Evolutionary conservation across 2,888 invertebrate species (phyloP), one percentile per base, ranked within the genome.

Genomic region (Amiota communis): DNA sequence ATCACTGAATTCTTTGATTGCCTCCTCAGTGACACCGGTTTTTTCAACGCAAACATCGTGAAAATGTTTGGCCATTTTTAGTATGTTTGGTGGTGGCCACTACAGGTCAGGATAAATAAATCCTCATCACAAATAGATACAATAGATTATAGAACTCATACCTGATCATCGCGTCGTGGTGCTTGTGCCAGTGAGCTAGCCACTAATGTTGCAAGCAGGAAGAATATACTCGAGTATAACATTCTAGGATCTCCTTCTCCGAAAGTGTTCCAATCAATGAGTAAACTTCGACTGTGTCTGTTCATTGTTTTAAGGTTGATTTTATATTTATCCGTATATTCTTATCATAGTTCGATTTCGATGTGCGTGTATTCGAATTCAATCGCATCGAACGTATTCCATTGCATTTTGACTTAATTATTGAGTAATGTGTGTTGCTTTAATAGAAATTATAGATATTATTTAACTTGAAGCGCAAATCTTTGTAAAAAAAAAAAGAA

Each of bases 1-100:
- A 71, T 88, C 87, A 74, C 89, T 88, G 65, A 89, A 89, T 74
- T 88, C 86, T 77, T 87, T 87, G 71, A 89, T 89, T 68, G 88
- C 84, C 72, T 83, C 89, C 68, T 88, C 87, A 53, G 85, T 86
- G 9, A 81, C 87, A 70, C 87, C 88, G 0, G 88, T 87, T 76
- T 88, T 87, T 47, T 77, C 74, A 1, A 85, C 83, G 63, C 88
- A 88, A 51, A 80, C 77, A 72, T 88, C 87, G 74, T 87, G 88
- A 20, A 82, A 80, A 48, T 86, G 86, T 75, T 82, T 80, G 11
- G 81, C 79, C 75, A 80, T 74, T 78, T 86, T 81, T 8, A 87
- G 72, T 56, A 88, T 78, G 9, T 83, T 83, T 65, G 84, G 82
- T 51, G 88, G 87, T 11, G 88, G 87, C 74, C 84, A 88, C 86